Conservation (phyloP, 2,113 vertebrate genomes). For the Lepisosteus oculatus region DNA sequence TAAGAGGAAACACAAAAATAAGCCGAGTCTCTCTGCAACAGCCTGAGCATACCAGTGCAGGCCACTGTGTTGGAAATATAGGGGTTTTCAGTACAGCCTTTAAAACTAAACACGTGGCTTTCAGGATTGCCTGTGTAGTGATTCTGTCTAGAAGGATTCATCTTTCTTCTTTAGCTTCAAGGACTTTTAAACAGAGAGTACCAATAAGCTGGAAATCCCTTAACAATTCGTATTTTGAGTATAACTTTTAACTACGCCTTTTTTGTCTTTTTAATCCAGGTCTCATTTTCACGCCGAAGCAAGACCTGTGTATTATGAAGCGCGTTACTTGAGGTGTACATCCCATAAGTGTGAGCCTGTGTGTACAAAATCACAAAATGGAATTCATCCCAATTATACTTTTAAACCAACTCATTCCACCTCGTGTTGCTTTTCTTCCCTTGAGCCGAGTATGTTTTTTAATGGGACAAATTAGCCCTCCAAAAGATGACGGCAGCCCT, state of each 20-base stretch:
- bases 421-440: slow-evolving; percentile 59
- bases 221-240: slow-evolving; percentile 33
- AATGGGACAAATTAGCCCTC: slow-evolving; percentile 66
- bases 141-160: slow-evolving; percentile 42
- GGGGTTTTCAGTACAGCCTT: not conserved
- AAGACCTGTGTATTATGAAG: too few relatives aligned
- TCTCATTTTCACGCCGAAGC: slow-evolving; percentile 15
- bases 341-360: too few relatives aligned
- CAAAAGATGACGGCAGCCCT: slow-evolving; percentile 62
- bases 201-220: slow-evolving; percentile 39
- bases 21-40: slow-evolving; percentile 51
- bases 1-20: slow-evolving; percentile 52
- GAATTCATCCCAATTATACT: slow-evolving; percentile 45
- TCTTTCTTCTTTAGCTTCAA: slow-evolving; percentile 54
- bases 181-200: slow-evolving; percentile 53
- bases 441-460: slow-evolving; percentile 54
- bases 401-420: slow-evolving; percentile 53
- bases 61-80: too few relatives aligned
- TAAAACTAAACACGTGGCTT: slow-evolving; percentile 43
- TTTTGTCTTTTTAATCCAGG: not conserved
- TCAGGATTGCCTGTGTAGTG: slow-evolving; percentile 53
- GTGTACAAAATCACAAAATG: too few relatives aligned
- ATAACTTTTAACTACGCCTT: slow-evolving; percentile 22
- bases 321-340: too few relatives aligned
- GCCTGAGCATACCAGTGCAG: not conserved